A percentile compares a stretch with the other conserved stretches of the same genome.
Conservation (phyloP, 1,140 invertebrate genomes). For the Calycopis cecrops region DNA sequence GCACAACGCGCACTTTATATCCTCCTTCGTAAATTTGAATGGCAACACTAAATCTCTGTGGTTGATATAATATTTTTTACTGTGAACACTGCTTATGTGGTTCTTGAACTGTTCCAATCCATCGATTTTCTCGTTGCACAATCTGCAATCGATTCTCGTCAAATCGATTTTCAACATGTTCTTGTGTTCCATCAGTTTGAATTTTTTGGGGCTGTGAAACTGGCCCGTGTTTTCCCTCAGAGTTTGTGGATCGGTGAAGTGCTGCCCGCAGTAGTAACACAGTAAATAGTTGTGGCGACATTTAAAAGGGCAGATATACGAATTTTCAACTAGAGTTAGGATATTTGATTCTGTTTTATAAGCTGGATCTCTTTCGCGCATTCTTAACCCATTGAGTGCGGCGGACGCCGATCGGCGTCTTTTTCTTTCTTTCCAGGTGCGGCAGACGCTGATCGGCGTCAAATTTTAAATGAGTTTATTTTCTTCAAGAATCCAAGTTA, state of each 20-base stretch:
- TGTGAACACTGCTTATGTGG: constrained; percentile 44
- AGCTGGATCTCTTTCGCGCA: constrained; percentile 49
- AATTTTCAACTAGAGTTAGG: constrained; percentile 52
- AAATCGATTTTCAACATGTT: constrained; percentile 61
- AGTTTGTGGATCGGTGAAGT: constrained; percentile 37
- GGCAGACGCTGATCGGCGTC: no score
- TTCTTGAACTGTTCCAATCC: constrained; percentile 46
- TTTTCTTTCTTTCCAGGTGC: no score
- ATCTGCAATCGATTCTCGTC: constrained; percentile 50
- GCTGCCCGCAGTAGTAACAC: constrained; percentile 57
- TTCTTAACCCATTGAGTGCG: no score
- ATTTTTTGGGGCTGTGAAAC: constrained; percentile 51
- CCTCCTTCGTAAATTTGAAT: constrained; percentile 43
- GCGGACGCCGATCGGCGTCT: no score
- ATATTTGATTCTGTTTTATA: constrained; percentile 60
- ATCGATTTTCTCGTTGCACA: constrained; percentile 41
- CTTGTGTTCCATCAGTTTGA: constrained; percentile 52
- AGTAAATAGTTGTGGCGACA: constrained; percentile 56
- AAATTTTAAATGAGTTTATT: no score
- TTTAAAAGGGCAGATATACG: constrained; percentile 59
- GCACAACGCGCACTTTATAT: constrained; percentile 52
- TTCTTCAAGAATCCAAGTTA: no score
- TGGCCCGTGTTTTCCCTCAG: constrained; percentile 39
- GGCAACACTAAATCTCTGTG: constrained; percentile 48
- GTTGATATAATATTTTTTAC: constrained; percentile 52